Base-by-base conservation (phyloP, 2,888 invertebrate species). In the Pyrocoelia pectoralis region DNA sequence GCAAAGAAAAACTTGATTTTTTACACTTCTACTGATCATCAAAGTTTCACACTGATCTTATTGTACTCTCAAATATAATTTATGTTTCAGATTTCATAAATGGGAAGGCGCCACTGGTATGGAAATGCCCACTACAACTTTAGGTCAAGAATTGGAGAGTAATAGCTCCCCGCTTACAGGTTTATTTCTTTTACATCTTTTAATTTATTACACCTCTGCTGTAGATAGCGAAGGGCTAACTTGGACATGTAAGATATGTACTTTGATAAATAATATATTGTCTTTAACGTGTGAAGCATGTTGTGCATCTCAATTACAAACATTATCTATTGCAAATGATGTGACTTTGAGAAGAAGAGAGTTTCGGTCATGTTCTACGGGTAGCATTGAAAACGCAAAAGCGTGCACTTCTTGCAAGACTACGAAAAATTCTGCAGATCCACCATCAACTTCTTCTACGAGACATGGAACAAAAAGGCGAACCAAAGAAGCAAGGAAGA, bases 171-270 rank as follows among this genome's bases (percentile, higher is more conserved):
- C 87, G 71, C 83, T 88, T 67, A 84, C 87, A 71, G 87, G 87
- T 87, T 76, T 53, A n/a, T 28, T 1, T 33, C 24, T n/a, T 24
- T 24, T 24, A 24, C 6, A 24, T 24, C 24, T 6, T 24, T 6
- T 24, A 5, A 24, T 3, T 24, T 3, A 5, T 24, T 5, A 24
- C 6, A 3, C 24, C 3, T 24, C 24, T 24, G 24, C 3, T 33
- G 2, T n/a, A 33, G 33, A 8, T 33, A 3, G 33, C n/a, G 80
- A 80, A 19, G 82, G 82, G 59, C 83, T 81, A 68, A 84, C 87
- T 65, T 97, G 96, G 96, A 88, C 92, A 10, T 97, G 96, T 79
- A 87, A 88, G 67, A 92, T 94, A 72, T 97, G 97, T 78, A 96
- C 96, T 1, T 83, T 95, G 61, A 86, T 94, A 17, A 97, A 97